A percentile compares a stretch with the other conserved stretches of the same genome.
phyloP scores from a whole-genome alignment of 2,888 invertebrate genomes.

The Cheilosia urbana region DNA sequence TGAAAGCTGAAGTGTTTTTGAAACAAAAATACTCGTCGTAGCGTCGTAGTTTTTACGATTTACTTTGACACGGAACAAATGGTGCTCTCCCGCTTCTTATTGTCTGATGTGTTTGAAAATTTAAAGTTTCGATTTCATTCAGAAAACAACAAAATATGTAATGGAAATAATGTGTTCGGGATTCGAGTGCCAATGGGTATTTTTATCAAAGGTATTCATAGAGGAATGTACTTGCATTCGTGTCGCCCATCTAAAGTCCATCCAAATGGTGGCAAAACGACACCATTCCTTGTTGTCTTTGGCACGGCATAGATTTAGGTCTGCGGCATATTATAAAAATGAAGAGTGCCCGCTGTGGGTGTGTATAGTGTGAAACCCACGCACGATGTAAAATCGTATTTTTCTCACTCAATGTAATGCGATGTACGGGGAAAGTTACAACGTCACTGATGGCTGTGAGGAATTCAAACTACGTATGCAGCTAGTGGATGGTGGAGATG shows the following conservation, averaged over 20 bases:
- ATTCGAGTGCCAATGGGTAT: background rate
- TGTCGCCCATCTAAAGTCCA: conserved; percentile 4
- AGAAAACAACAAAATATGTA: conserved; percentile 9
- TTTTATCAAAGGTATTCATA: conserved; percentile 15
- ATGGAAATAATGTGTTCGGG: background rate
- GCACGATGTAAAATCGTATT: conserved; percentile 28
- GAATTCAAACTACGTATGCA: conserved; percentile 29
- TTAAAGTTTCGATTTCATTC: conserved; percentile 40
- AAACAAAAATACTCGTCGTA: background rate
- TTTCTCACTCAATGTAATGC: conserved; percentile 18
- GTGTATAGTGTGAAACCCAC: background rate
- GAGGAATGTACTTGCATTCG: conserved; percentile 20
- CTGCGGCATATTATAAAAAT: conserved; percentile 1
- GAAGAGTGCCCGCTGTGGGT: conserved; percentile 26
- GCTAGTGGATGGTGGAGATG: conserved; percentile 30
- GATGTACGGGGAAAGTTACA: conserved; percentile 3
- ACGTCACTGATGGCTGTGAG: conserved; percentile 3
- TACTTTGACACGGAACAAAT: conserved; percentile 39
- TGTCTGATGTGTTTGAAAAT: conserved; percentile 1
- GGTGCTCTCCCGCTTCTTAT: conserved; percentile 11
- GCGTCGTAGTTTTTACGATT: background rate
- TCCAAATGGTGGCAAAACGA: conserved; percentile 3
- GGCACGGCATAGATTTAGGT: conserved; percentile 45
- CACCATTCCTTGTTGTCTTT: conserved; percentile 46
- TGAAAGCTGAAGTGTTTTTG: background rate